These are phyloP conservation scores for Pinna nobilis DNA, from an alignment of 1,140 invertebrate genomes.

Conservation along the genomic window DNA sequence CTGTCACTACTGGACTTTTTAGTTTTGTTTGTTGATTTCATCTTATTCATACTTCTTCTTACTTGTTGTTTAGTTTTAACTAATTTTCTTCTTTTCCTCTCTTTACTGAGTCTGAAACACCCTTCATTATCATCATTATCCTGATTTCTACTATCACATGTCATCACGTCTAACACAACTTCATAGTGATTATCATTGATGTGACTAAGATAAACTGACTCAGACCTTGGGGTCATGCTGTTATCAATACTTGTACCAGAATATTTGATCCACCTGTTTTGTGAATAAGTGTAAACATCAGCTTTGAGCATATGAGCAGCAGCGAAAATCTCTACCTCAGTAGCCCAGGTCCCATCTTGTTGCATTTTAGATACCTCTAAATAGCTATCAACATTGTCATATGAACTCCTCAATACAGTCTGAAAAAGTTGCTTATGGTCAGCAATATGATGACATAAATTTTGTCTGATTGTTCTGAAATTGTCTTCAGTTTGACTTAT, in stretches of 20 bases:
- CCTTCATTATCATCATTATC: background rate
- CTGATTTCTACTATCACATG: background rate
- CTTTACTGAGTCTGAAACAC: background rate
- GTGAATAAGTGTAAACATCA: slow-evolving; percentile 2
- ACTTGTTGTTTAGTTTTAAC: no score
- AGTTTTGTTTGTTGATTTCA: background rate
- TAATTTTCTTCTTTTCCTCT: slow-evolving; percentile 9
- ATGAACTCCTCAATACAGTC: background rate
- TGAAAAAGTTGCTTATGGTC: background rate
- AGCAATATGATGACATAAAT: background rate
- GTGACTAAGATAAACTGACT: background rate
- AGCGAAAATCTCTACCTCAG: background rate
- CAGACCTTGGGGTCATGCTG: background rate
- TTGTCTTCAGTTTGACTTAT: no score
- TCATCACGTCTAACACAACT: background rate
- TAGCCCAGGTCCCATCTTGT: slow-evolving; percentile 3
- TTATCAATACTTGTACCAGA: background rate
- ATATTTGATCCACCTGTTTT: background rate
- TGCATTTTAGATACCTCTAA: background rate
- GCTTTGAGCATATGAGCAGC: background rate
- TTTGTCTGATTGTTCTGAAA: background rate
- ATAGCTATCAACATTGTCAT: background rate
- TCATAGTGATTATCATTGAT: slow-evolving; percentile 4
- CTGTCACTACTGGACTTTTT: background rate
- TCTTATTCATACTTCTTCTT: slow-evolving; percentile 1